phyloP scores from a whole-genome alignment of 2,797 vertebrate species.

The Chelon auratus region DNA sequence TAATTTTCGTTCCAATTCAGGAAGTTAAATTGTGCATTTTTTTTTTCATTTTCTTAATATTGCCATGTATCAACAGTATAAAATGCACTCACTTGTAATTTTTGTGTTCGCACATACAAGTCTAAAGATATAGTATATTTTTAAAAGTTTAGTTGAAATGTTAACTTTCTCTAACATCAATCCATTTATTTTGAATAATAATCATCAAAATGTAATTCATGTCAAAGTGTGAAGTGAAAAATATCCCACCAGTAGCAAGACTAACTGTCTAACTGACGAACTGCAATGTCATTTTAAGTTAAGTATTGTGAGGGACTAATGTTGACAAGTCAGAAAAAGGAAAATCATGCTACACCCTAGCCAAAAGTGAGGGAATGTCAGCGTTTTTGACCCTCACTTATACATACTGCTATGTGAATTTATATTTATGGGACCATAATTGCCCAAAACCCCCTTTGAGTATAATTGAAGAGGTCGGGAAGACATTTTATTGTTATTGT shows the following conservation, averaged over 20 bases:
- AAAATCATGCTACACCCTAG: too few species aligned
- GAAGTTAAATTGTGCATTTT: too few species aligned
- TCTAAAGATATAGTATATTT: too few species aligned
- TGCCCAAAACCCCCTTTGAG: constrained; percentile 42
- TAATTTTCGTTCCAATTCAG: too few species aligned
- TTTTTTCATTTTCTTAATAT: too few species aligned
- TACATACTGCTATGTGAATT: constrained; percentile 26
- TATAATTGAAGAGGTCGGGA: constrained; percentile 55
- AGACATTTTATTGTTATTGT: constrained; percentile 66
- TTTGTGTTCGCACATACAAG: too few species aligned
- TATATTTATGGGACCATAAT: constrained; percentile 59
- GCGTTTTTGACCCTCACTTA: constrained; percentile 24
- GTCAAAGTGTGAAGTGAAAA: background rate
- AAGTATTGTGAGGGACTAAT: background rate
- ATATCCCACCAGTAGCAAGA: background rate
- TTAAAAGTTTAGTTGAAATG: too few species aligned
- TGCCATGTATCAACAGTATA: too few species aligned
- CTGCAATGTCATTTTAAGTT: background rate
- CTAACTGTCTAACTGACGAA: background rate
- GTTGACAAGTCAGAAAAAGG: background rate
- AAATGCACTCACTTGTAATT: too few species aligned
- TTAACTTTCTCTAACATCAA: background rate
- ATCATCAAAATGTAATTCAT: background rate
- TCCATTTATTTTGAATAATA: background rate
- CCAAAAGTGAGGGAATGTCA: constrained; percentile 14